Conservation (phyloP, 2,113 vertebrate species). For the Istiophorus platypterus region DNA sequence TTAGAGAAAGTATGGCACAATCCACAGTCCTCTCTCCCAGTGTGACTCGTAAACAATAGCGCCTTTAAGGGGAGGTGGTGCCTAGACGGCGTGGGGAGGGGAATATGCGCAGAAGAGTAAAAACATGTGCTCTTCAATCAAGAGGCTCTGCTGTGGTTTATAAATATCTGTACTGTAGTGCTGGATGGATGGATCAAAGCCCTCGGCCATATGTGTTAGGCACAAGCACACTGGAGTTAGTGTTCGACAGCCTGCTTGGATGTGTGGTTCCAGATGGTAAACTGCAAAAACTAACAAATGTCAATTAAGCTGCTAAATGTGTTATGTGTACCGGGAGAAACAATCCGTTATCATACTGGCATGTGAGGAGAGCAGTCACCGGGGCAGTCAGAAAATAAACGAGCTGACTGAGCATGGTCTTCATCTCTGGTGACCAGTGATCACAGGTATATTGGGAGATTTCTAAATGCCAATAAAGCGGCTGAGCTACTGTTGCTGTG, state of each 20-base stretch:
- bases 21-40: slow-evolving; percentile 42
- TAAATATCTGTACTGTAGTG: slow-evolving; percentile 80
- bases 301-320: slow-evolving; percentile 29
- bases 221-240: slow-evolving; percentile 55
- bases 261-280: slow-evolving; percentile 56
- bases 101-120: slow-evolving; percentile 67
- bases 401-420: slow-evolving; percentile 1
- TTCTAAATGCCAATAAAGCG: slow-evolving; percentile 30
- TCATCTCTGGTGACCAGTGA: slow-evolving; percentile 17
- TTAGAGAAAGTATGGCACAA: slow-evolving; percentile 2
- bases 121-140: slow-evolving; percentile 84
- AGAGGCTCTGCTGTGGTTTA: slow-evolving; percentile 78
- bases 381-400: not conserved
- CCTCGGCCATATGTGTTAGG: slow-evolving; percentile 68
- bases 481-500: slow-evolving; percentile 19
- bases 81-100: slow-evolving; percentile 54
- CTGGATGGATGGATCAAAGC: slow-evolving; percentile 72
- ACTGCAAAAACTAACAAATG: slow-evolving; percentile 65
- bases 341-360: slow-evolving; percentile 21
- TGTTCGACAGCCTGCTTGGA: slow-evolving; percentile 50
- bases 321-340: slow-evolving; percentile 9
- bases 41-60: slow-evolving; percentile 74
- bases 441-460: slow-evolving; percentile 16
- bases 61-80: slow-evolving; percentile 71
- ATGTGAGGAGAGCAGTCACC: slow-evolving; percentile 1